Evolutionary conservation across 2,888 invertebrate species (phyloP), one percentile per base, ranked within the genome.

Genomic region (Sarcophaga caerulescens): DNA sequence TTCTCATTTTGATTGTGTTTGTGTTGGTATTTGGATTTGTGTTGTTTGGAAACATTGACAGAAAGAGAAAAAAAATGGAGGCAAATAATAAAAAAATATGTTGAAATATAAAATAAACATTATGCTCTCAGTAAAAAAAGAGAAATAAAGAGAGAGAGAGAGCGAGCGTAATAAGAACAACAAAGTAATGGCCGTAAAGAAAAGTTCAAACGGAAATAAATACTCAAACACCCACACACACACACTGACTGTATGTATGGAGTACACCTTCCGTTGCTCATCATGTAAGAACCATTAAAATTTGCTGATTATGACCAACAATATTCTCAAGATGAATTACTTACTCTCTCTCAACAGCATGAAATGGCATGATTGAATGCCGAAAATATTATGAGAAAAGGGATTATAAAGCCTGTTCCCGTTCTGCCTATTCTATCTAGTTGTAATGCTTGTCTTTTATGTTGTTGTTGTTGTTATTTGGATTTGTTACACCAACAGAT

Each of bases 91-190:
- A 52, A 78, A 78, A 82, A 77, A 84, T 85, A 85, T 87, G 85
- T 87, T 81, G 81, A 87, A 89, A 88, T 89, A 87, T 88, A 88
- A 88, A 87, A 88, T 88, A 84, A 87, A 88, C 88, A 89, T 89
- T 89, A 89, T 35, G 10, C 35, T 35, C 10, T 1, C 35, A 35
- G 6, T 85, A 84, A 76, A 62, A 87, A 76, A 85, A 88, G 88
- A 14, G 88, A 88, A 88, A 89, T 85, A 85, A 87, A 88, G 88
- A 87, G 87, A 35, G 87, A 84, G 77, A 52, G 88, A 88, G 88
- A 89, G 86, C 84, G 87, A 88, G 88, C 87, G 87, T 88, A 87
- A 66, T 52, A 79, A 88, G 77, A 81, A 86, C 86, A 84, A 84
- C 78, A 86, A 86, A 81, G 86, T 86, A 84, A 86, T 84, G 78